Base-by-base conservation (phyloP, 92 coral and sea anemone genomes). In the Palythoa caribaeorum region DNA sequence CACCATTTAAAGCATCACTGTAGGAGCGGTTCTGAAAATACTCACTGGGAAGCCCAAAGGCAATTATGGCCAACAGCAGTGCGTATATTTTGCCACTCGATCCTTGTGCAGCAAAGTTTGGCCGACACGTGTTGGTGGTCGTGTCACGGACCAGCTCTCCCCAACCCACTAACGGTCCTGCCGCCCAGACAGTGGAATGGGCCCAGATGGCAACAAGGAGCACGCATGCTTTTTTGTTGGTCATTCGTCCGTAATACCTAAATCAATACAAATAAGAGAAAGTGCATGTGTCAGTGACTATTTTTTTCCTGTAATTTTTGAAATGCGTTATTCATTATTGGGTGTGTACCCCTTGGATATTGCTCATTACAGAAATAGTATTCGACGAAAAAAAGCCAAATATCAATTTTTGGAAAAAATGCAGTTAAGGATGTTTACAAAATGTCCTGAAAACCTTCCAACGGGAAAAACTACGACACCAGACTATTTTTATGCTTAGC, bases 221-320 rank as follows among this genome's bases (percentile, higher is more conserved):
- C 17, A 57, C 4, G 83, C 81, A 71, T 48, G 92, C 73, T 57
- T 74, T 90, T 21, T 72, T 90, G 59, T 55, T 79, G 47, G 90
- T 90, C 92, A 90, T 90, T 78, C 90, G 83, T 10, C 92, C 90
- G 73, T 85, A 86, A 65, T 90, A 90, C 55, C 92, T 90, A 60
- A 15, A 15, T 38, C 15, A 12, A 14, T 9, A 68, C 9, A 20
- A 10, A 17, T 9, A 15, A 13, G 66, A 59, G 11, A 13, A n/a
- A 59, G 66, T 63, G 5, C 60, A 28, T 44, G 50, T 44, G 50
- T 44, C 48, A 44, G 48, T 44, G 48, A 44, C 48, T 44, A 44
- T 44, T 44, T 44, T 44, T 44, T 44, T 44, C 48, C 48, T 3
- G 48, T 44, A 44, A 44, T 44, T 44, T 44, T 44, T 44, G 48